These are phyloP conservation scores for Leptoclinus maculatus DNA, from an alignment of 2,797 vertebrate species.

Conservation along the genomic window DNA sequence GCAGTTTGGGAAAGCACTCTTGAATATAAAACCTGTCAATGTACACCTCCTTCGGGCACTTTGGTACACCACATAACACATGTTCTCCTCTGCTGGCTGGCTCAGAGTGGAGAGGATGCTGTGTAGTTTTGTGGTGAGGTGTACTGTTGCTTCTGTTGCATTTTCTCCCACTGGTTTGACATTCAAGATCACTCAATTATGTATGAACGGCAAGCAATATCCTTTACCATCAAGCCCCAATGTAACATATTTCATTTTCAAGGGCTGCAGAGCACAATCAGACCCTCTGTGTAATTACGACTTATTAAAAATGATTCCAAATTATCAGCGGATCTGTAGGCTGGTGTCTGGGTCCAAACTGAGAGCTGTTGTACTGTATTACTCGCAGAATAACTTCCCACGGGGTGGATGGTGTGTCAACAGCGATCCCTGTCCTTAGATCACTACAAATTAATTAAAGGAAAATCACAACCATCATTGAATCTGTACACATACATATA, in stretches of 20 bases:
- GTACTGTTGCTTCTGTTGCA: conserved; percentile 84
- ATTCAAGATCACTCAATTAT: conserved; percentile 91
- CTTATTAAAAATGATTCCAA: conserved; percentile 88
- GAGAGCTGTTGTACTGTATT: conserved; percentile 73
- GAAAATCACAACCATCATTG: conserved; percentile 50
- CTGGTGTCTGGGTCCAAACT: conserved; percentile 82
- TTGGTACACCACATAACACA: conserved; percentile 81
- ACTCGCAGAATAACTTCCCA: conserved; percentile 70
- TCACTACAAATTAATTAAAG: conserved; percentile 67
- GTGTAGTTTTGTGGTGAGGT: conserved; percentile 82
- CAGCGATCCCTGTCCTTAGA: conserved; percentile 68
- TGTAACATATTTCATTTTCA: conserved; percentile 90
- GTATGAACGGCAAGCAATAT: conserved; percentile 90
- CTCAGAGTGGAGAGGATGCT: conserved; percentile 68
- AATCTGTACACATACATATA: conserved; percentile 21
- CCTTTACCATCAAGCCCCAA: conserved; percentile 87
- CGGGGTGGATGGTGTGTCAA: conserved; percentile 71
- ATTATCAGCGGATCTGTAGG: conserved; percentile 86
- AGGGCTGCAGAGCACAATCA: conserved; percentile 87
- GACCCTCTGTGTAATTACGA: conserved; percentile 87
- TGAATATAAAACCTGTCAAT: conserved; percentile 63
- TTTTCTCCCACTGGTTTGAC: conserved; percentile 90
- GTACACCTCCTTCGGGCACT: conserved; percentile 74
- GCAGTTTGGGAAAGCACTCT: conserved; percentile 54
- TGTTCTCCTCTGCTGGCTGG: conserved; percentile 71